Evolutionary conservation across 1,140 invertebrate genomes (phyloP), one percentile per base, ranked within the genome.

Genomic region (Sitophilus oryzae): DNA sequence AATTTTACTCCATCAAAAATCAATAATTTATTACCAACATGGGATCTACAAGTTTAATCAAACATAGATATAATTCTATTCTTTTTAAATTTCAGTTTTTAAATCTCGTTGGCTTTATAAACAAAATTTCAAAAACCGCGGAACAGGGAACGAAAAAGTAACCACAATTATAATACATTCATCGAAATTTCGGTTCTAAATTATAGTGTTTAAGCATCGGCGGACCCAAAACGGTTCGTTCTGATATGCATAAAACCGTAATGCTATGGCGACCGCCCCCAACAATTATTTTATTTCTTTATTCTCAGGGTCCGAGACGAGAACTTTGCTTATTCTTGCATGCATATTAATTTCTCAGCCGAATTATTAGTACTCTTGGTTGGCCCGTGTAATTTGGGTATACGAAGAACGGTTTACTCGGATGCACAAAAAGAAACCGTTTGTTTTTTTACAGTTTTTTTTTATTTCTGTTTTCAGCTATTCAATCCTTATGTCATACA

Each of bases 341-440:
- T 37, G 35, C 35, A 37, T 37, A 37, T 37, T 37, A 37, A 37
- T 37, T 37, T 5, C 3, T 15, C n/a, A n/a, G n/a, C 16, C 3
- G 16, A 37, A 37, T 37, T 37, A 37, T 37, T n/a, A n/a, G n/a
- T n/a, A n/a, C n/a, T n/a, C n/a, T 37, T 37, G 35, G n/a, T 37
- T 37, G 3, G 35, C 35, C 35, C 35, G n/a, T 11, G 3, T 37
- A 5, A 37, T 37, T 37, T 5, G 3, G 35, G 35, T 11, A 4
- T 5, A 37, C n/a, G 35, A 14, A 4, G n/a, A 11, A 37, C n/a
- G 11, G 11, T 11, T 5, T 37, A 14, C 16, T 11, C 11, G 35
- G n/a, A 37, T 37, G 3, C 11, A 37, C 2, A 14, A 14, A 37
- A 3, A 3, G 11, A 37, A 37, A 37, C 35, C n/a, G n/a, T n/a